Percentiles rank a stretch among this genome's conserved stretches.
Conservation (phyloP, 2,888 invertebrate genomes). For the Mythimna vitellina region DNA sequence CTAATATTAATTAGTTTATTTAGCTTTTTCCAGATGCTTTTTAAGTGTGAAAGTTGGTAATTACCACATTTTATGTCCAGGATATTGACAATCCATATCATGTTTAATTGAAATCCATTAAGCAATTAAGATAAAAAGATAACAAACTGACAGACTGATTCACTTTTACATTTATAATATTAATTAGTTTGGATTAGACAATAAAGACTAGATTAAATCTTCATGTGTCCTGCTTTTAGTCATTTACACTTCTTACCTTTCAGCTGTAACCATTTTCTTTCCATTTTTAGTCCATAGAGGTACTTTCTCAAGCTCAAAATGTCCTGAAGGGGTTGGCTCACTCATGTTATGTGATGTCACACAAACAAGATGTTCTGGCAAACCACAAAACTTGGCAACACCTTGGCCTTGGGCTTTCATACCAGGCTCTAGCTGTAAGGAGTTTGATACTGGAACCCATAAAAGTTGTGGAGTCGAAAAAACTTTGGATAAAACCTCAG, state of each 20-base stretch:
- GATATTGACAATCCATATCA: too few species aligned
- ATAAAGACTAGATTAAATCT: background rate
- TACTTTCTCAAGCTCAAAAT: conserved; percentile 93
- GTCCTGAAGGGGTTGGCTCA: conserved; percentile 92
- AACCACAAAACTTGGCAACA: conserved; percentile 93
- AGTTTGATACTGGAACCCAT: conserved; percentile 93
- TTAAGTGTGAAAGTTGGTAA: too few species aligned
- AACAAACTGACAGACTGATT: too few species aligned
- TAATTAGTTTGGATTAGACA: too few species aligned
- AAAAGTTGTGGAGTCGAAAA: conserved; percentile 91
- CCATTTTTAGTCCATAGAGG: conserved; percentile 96
- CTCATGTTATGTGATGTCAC: conserved; percentile 93
- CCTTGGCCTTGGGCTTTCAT: conserved; percentile 92
- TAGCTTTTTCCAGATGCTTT: too few species aligned
- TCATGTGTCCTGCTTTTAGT: background rate
- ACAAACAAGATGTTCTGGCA: conserved; percentile 86
- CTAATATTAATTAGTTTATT: too few species aligned
- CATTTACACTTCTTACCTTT: conserved; percentile 81
- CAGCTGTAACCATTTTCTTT: conserved; percentile 92
- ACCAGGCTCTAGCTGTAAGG: conserved; percentile 92
- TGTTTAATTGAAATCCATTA: too few species aligned
- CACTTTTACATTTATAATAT: too few species aligned
- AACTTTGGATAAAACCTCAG: conserved; percentile 93
- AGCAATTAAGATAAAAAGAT: too few species aligned
- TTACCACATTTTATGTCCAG: too few species aligned